Base-by-base conservation (phyloP, 2,113 vertebrate species). In the Aepyceros melampus region DNA sequence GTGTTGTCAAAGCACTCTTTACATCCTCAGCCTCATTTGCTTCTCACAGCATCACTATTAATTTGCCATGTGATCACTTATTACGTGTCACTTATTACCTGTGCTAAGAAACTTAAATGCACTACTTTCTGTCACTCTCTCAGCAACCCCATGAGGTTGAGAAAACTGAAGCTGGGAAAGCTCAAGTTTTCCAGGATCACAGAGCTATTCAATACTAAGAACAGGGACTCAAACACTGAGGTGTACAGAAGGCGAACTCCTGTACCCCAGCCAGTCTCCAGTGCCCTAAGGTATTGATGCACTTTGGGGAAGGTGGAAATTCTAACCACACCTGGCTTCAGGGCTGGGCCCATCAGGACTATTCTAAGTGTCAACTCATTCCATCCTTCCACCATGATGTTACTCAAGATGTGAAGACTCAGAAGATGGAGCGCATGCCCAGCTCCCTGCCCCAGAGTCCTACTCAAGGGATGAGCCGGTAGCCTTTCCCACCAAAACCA, bases 331-430 rank as follows among this genome's bases (percentile, higher is more conserved):
- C 36, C n/a, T 85, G 47, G 33, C 85, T 90, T 81, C 25, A 29
- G 19, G 19, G 11, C 12, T 60, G 58, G 49, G 56, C 45, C 81
- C 36, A 0, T 60, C 45, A 56, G 17, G 6, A 25, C n/a, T 58
- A 11, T 47, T 36, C 23, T 53, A 47, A 51, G 51, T n/a, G 17
- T 40, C 0, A 0, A 29, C 81, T 93, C 85, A 98, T 78, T 95
- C 29, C 29, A 49, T 17, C 47, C 47, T 94, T 19, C 0, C 92
- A 58, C 88, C 62, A 99, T 51, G 99, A 99, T 93, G 98, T 99
- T 97, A 99, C 99, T 27, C 99, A 99, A 95, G 98, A 99, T 83
- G 99, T 99, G 95, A 99, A 99, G 97, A 99, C 99, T 3, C 99
- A 99, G 98, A 99, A 99, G 99, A 99, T 99, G 98, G 99, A 99